Evolutionary conservation across 2,888 invertebrate species (phyloP).

Genomic region (Caenorhabditis wallacei): DNA sequence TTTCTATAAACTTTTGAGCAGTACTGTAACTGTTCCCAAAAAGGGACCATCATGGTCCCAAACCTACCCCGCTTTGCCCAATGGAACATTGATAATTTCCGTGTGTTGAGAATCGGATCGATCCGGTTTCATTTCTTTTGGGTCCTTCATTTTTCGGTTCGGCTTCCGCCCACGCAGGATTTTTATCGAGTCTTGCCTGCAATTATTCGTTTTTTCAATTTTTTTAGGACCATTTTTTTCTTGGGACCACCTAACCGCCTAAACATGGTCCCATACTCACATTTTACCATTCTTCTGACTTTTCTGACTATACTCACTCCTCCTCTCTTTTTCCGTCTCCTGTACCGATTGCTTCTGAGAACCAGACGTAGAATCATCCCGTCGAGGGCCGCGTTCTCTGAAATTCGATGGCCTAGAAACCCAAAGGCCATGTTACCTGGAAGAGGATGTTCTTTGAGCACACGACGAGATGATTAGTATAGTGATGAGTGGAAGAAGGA

Average conservation of each 20-base stretch:
- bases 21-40: no score
- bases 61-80: slow-evolving; percentile 33
- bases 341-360: slow-evolving; percentile 4
- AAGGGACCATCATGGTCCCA: no score
- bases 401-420: no score
- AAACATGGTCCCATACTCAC: background rate
- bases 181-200: slow-evolving; percentile 36
- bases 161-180: slow-evolving; percentile 31
- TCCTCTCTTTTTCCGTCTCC: slow-evolving; percentile 15
- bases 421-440: slow-evolving; percentile 3
- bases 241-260: no score
- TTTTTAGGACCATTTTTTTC: no score
- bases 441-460: slow-evolving; percentile 7
- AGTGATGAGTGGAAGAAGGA: slow-evolving; percentile 10
- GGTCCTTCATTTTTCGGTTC: slow-evolving; percentile 5
- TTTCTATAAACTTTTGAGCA: no score
- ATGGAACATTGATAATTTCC: slow-evolving; percentile 35
- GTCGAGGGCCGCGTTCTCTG: slow-evolving; percentile 30
- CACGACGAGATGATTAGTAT: slow-evolving; percentile 61
- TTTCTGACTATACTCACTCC: slow-evolving; percentile 25
- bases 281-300: slow-evolving; percentile 11
- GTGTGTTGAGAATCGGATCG: slow-evolving; percentile 46
- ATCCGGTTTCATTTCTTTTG: slow-evolving; percentile 12
- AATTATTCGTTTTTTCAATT: no score
- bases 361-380: background rate